Evolutionary conservation across 1,140 invertebrate genomes (phyloP).

Genomic region (Homarus americanus): DNA sequence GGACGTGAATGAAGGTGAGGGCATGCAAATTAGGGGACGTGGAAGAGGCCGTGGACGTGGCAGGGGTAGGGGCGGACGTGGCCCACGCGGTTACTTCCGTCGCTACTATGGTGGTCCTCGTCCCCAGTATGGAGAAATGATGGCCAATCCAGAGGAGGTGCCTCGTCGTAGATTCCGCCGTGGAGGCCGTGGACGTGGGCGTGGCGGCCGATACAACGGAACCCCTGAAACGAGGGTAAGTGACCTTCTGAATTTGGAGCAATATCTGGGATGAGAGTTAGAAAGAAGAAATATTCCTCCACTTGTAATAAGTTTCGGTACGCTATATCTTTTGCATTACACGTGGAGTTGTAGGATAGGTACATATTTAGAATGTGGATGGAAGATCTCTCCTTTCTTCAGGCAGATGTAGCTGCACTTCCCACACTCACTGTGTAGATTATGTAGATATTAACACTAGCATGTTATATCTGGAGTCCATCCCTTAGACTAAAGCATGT

Average conservation of each 20-base stretch:
- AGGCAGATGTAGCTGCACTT: slow-evolving; percentile 68
- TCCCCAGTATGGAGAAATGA: slow-evolving; percentile 69
- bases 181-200: slow-evolving; percentile 73
- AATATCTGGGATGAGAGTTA: neutral
- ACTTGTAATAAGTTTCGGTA: slow-evolving; percentile 5
- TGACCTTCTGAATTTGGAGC: neutral
- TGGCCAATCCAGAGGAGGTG: slow-evolving; percentile 52
- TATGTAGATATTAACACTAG: slow-evolving; percentile 71
- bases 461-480: slow-evolving; percentile 66
- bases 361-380: slow-evolving; percentile 57
- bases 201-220: slow-evolving; percentile 66
- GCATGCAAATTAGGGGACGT: slow-evolving; percentile 63
- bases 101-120: slow-evolving; percentile 82
- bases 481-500: slow-evolving; percentile 72
- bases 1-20: slow-evolving; percentile 51
- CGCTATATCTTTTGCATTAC: neutral
- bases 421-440: slow-evolving; percentile 69
- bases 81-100: slow-evolving; percentile 77
- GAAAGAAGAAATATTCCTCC: slow-evolving; percentile 52
- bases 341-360: slow-evolving; percentile 24
- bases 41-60: slow-evolving; percentile 72
- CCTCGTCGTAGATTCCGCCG: slow-evolving; percentile 74
- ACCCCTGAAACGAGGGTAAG: slow-evolving; percentile 71
- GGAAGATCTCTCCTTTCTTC: slow-evolving; percentile 63
- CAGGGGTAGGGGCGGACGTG: slow-evolving; percentile 71